These are phyloP conservation scores for Papilio dardanus DNA, from an alignment of 1,140 invertebrate species.

Conservation along the genomic window DNA sequence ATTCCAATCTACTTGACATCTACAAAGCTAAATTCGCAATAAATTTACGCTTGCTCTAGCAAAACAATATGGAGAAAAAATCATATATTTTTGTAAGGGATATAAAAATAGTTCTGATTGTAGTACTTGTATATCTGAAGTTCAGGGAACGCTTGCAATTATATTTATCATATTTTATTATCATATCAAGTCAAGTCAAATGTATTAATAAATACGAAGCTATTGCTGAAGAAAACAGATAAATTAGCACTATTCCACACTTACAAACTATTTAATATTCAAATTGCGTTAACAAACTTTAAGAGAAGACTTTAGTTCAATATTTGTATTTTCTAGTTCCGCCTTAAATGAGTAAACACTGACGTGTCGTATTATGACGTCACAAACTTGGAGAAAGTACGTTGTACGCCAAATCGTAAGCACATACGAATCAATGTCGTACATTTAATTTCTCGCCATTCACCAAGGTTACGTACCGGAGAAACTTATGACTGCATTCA, in stretches of 20 bases:
- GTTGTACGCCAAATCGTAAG: constrained; percentile 35
- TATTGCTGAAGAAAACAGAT: no score
- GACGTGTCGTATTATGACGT: constrained; percentile 30
- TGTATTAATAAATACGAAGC: no score
- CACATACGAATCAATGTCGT: constrained; percentile 32
- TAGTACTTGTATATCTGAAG: no score
- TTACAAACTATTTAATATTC: not conserved
- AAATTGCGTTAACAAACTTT: not conserved
- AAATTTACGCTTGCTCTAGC: not conserved
- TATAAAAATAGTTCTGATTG: no score
- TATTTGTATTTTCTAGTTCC: constrained; percentile 32
- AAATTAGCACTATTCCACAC: not conserved
- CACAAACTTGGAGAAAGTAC: constrained; percentile 39
- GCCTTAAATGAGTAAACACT: constrained; percentile 23
- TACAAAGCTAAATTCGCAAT: not conserved
- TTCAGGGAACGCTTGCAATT: no score
- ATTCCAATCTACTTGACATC: not conserved
- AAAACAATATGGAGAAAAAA: not conserved
- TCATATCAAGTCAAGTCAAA: no score
- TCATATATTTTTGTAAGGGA: not conserved
- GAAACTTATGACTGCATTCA: constrained; percentile 28
- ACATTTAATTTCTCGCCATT: constrained; percentile 23
- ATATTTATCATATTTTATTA: no score
- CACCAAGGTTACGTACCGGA: constrained; percentile 40
- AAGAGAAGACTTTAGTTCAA: constrained; percentile 2